Conservation (phyloP, 2,888 invertebrate species). For the Agrotis segetum region DNA sequence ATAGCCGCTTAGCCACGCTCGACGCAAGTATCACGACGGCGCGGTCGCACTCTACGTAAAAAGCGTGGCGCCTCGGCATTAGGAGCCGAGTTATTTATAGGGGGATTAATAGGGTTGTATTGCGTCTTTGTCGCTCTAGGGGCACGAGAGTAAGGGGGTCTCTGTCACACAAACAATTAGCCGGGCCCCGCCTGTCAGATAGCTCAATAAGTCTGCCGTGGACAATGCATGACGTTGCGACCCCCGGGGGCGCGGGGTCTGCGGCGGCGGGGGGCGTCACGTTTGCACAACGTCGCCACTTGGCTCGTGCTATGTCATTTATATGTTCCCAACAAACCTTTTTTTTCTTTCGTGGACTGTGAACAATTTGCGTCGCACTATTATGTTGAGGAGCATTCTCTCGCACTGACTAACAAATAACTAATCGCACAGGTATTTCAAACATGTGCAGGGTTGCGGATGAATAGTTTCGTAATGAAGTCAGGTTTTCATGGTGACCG, state of each 20-base stretch:
- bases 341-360: constrained; percentile 26
- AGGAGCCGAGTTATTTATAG: constrained; percentile 86
- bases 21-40: constrained; percentile 73
- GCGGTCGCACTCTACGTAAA: constrained; percentile 72
- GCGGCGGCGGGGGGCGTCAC: neutral
- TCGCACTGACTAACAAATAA: constrained; percentile 38
- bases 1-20: constrained; percentile 15
- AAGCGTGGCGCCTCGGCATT: constrained; percentile 86
- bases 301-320: constrained; percentile 56
- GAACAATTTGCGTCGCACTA: constrained; percentile 15
- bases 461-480: neutral
- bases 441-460: constrained; percentile 12
- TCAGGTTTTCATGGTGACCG: neutral
- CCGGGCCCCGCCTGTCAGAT: constrained; percentile 72
- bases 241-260: neutral
- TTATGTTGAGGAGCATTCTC: constrained; percentile 22
- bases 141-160: constrained; percentile 48
- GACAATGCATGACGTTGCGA: constrained; percentile 31
- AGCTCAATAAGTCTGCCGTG: constrained; percentile 66
- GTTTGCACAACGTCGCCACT: constrained; percentile 51
- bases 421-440: constrained; percentile 20
- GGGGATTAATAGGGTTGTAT: constrained; percentile 74
- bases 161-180: constrained; percentile 77
- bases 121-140: constrained; percentile 67
- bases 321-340: constrained; percentile 30